These are phyloP conservation scores for Silurus glanis DNA, from an alignment of 2,113 vertebrate genomes.

Conservation along the genomic window DNA sequence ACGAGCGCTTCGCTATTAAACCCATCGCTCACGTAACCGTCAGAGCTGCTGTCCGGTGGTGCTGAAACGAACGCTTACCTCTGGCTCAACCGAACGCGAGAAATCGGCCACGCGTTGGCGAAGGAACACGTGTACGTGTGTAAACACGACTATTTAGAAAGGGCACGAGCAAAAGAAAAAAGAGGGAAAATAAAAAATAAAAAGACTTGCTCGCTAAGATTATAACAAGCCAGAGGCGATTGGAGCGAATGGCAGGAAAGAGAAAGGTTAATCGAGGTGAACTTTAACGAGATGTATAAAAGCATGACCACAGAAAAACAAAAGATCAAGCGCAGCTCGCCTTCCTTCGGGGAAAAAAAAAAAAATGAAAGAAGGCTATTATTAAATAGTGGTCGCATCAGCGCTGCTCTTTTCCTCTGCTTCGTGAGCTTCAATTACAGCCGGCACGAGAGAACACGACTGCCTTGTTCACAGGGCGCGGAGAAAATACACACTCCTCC, in stretches of 20 bases:
- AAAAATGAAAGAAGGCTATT: neutral
- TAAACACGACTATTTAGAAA: neutral
- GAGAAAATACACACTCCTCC: neutral
- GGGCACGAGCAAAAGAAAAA: too few species aligned
- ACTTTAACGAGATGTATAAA: neutral
- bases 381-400: neutral
- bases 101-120: too few species aligned
- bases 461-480: neutral
- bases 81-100: too few species aligned
- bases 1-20: too few species aligned
- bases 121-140: too few species aligned
- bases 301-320: neutral
- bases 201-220: neutral
- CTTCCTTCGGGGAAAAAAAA: neutral
- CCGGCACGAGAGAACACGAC: neutral
- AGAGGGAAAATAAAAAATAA: too few species aligned
- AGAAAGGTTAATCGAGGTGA: neutral
- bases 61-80: too few species aligned
- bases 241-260: neutral
- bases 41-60: too few species aligned
- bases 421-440: neutral
- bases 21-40: too few species aligned
- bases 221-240: neutral
- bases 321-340: neutral
- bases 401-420: neutral